phyloP scores from a whole-genome alignment of 2,113 vertebrate genomes.

The Pedionomus torquatus region DNA sequence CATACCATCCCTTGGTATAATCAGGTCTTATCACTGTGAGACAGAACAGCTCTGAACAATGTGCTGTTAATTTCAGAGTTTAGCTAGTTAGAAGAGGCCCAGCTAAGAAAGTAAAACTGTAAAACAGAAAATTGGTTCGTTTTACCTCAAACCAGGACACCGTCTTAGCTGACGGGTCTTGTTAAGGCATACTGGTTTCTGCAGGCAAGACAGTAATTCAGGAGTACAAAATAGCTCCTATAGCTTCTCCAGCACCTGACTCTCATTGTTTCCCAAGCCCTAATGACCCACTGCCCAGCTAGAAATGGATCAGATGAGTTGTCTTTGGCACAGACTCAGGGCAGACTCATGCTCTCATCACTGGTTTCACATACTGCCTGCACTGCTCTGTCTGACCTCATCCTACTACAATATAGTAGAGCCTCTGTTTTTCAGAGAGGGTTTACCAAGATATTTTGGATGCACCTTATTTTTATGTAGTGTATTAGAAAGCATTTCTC shows the following conservation, averaged over 20 bases:
- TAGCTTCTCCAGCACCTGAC: neutral
- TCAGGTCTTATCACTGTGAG: too few relatives aligned
- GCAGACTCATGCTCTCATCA: neutral
- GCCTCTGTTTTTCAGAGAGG: neutral
- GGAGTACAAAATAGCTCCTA: neutral
- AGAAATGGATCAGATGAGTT: neutral
- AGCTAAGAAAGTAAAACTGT: too few relatives aligned
- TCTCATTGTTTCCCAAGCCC: neutral
- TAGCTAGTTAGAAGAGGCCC: too few relatives aligned
- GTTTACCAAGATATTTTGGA: neutral
- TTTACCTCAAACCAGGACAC: too few relatives aligned
- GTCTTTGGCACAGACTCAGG: neutral
- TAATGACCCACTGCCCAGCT: neutral
- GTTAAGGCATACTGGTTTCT: neutral
- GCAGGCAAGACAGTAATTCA: neutral
- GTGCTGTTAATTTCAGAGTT: too few relatives aligned
- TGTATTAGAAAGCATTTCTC: constrained; percentile 2
- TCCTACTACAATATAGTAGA: neutral
- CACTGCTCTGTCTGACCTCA: neutral
- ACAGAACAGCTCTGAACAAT: too few relatives aligned
- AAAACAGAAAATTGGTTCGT: too few relatives aligned
- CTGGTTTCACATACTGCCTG: neutral
- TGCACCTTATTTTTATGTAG: neutral
- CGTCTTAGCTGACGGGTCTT: neutral
- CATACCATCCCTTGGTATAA: too few relatives aligned